Conservation (phyloP, 2,888 invertebrate species). For the Leptothorax acervorum region DNA sequence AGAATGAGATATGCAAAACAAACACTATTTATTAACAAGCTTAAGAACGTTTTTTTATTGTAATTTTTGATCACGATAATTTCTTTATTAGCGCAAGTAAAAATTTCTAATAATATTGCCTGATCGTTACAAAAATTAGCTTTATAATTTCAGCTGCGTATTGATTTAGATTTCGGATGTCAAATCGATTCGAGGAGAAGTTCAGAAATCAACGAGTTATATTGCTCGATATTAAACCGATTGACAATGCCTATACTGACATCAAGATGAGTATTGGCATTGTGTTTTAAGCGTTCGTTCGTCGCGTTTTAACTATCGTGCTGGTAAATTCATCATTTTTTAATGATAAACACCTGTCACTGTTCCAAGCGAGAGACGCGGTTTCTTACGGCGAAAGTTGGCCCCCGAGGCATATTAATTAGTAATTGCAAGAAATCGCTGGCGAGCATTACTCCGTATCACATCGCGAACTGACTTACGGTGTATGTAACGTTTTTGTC, state of each 20-base stretch:
- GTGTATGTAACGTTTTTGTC: slow-evolving; percentile 19
- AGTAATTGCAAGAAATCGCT: slow-evolving; percentile 68
- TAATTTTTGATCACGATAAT: neutral
- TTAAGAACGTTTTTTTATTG: neutral
- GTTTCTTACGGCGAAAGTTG: slow-evolving; percentile 65
- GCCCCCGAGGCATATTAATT: slow-evolving; percentile 72
- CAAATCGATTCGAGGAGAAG: slow-evolving; percentile 10
- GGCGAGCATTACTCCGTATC: slow-evolving; percentile 55
- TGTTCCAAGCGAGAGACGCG: neutral
- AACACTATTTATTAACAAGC: neutral
- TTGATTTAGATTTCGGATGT: neutral
- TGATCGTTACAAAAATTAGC: neutral
- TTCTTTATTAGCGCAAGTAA: neutral
- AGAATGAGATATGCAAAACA: neutral
- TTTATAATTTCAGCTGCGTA: neutral
- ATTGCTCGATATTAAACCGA: slow-evolving; percentile 59
- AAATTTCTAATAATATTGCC: neutral
- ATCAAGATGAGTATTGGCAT: slow-evolving; percentile 72
- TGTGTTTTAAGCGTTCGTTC: slow-evolving; percentile 77
- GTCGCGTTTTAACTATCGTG: slow-evolving; percentile 57
- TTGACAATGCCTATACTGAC: slow-evolving; percentile 55
- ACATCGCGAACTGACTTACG: slow-evolving; percentile 45
- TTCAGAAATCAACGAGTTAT: slow-evolving; percentile 58
- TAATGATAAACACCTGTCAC: slow-evolving; percentile 66
- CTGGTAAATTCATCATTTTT: slow-evolving; percentile 70